Percentiles rank a stretch among this genome's conserved stretches.
Evolutionary conservation across 2,113 vertebrate species (phyloP).

Genomic region (Zapornia atra): DNA sequence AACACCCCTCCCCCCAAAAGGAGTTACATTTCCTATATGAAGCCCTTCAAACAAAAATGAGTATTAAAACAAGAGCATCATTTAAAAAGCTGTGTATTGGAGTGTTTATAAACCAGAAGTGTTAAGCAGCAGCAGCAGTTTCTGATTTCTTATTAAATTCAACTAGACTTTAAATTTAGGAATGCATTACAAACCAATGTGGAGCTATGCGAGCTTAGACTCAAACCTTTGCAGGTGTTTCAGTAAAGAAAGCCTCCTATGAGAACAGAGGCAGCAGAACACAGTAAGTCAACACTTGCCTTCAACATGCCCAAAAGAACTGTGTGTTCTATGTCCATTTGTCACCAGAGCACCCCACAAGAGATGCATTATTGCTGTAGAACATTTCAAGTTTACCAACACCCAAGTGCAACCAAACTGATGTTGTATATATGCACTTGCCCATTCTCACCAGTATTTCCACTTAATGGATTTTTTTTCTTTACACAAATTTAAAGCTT

Average conservation of each 20-base stretch:
- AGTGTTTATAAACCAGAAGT: constrained; percentile 69
- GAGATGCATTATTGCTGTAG: constrained; percentile 78
- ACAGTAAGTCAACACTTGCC: constrained; percentile 68
- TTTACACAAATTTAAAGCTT: constrained; percentile 72
- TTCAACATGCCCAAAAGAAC: constrained; percentile 63
- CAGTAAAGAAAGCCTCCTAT: constrained; percentile 67
- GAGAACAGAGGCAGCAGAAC: constrained; percentile 70
- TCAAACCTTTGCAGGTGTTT: constrained; percentile 68
- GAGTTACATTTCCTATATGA: neutral
- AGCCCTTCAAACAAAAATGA: constrained; percentile 2
- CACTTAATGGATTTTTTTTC: constrained; percentile 28
- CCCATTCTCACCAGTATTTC: constrained; percentile 72
- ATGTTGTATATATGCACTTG: constrained; percentile 74
- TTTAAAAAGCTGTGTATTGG: constrained; percentile 49
- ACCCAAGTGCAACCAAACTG: constrained; percentile 72
- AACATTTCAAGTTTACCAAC: constrained; percentile 71
- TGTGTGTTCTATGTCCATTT: constrained; percentile 33
- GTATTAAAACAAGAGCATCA: constrained; percentile 9
- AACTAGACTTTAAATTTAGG: constrained; percentile 3
- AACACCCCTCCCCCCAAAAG: neutral
- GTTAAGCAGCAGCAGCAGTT: constrained; percentile 49
- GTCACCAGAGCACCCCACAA: constrained; percentile 65
- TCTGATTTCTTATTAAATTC: constrained; percentile 1
- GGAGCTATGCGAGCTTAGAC: neutral
- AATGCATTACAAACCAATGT: constrained; percentile 13